Evolutionary conservation across 2,113 vertebrate species (phyloP).

Genomic region (Microtus montanus): DNA sequence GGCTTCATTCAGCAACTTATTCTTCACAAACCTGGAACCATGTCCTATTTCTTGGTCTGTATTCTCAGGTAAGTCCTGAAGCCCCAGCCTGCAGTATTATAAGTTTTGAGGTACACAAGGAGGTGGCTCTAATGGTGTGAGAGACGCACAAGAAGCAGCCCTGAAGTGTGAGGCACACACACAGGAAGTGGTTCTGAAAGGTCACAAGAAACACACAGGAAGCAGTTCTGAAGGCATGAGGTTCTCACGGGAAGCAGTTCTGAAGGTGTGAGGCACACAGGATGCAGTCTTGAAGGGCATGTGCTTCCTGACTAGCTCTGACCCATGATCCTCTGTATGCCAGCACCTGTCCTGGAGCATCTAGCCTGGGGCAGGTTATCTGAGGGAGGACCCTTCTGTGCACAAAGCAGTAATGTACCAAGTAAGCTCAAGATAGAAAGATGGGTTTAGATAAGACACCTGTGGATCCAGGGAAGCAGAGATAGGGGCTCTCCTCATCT

Average conservation of each 20-base stretch:
- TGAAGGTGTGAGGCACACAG: neutral
- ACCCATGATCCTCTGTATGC: neutral
- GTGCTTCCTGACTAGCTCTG: neutral
- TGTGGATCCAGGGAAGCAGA: no score
- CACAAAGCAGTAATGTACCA: no score
- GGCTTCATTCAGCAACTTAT: neutral
- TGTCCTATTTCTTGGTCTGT: neutral
- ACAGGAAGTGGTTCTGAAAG: neutral
- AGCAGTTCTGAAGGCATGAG: neutral
- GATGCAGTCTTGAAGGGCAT: neutral
- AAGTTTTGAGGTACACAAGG: neutral
- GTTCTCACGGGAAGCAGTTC: neutral
- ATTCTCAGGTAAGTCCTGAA: neutral
- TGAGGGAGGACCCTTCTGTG: neutral
- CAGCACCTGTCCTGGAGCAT: neutral
- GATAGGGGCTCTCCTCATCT: no score
- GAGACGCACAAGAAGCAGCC: neutral
- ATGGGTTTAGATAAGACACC: no score
- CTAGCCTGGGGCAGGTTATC: neutral
- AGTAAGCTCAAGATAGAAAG: no score
- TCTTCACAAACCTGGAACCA: neutral
- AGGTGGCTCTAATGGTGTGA: no score
- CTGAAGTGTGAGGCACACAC: neutral
- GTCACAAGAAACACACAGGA: neutral
- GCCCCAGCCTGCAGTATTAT: neutral